These are phyloP conservation scores for Mus musculus DNA, from an alignment of 2,113 vertebrate genomes.

Conservation along the genomic window DNA sequence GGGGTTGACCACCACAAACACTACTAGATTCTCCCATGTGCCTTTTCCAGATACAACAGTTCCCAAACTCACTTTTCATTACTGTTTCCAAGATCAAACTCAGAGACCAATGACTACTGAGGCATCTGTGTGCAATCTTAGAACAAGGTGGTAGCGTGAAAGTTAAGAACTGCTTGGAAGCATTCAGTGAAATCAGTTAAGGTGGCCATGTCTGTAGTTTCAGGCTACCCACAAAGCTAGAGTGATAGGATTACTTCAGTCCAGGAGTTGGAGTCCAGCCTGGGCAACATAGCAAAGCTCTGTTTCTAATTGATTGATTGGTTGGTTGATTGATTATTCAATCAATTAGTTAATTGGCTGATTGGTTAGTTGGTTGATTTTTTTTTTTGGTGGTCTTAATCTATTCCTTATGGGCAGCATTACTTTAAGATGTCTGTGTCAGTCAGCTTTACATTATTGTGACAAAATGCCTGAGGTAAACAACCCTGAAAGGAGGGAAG, in stretches of 20 bases:
- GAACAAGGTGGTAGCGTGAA: neutral
- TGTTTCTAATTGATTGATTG: no score
- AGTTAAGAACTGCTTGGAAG: slow-evolving; percentile 35
- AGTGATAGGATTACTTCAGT: neutral
- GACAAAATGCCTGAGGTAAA: neutral
- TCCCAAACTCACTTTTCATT: neutral
- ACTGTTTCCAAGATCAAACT: slow-evolving; percentile 15
- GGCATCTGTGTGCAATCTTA: neutral
- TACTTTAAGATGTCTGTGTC: neutral
- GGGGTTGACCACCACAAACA: neutral
- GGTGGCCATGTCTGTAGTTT: neutral
- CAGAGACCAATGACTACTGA: neutral
- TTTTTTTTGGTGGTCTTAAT: neutral
- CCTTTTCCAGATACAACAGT: neutral
- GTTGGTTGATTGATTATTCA: no score
- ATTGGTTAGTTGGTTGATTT: neutral
- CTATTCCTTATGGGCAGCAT: neutral
- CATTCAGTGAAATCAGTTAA: neutral
- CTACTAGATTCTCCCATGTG: rapidly evolving
- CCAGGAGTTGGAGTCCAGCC: neutral
- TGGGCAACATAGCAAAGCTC: neutral
- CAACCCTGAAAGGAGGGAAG: neutral
- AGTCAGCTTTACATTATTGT: neutral
- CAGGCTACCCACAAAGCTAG: neutral
- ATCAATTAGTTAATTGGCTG: no score